Base-by-base conservation (phyloP, 1,140 invertebrate genomes). In the Danaus melanippus region DNA sequence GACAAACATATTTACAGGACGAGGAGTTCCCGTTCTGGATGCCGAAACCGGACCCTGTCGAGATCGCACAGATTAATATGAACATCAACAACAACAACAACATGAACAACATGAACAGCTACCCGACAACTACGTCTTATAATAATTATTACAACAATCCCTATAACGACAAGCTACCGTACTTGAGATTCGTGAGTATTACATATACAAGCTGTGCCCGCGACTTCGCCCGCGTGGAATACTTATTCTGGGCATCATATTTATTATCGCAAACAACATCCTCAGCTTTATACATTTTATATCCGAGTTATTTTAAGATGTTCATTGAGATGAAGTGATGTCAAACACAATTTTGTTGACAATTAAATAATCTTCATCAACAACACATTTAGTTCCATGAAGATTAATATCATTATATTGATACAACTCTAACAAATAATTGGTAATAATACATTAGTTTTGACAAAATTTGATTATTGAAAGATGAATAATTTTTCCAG, bases 21-120 rank as follows among this genome's bases (percentile, higher is more conserved):
- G 94, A 95, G 69, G 87, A 92, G 60, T 92, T 91, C 80, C 93
- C 94, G 0, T 92, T 93, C 53, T 95, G 94, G 94, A 90, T 93
- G 69, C 88, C 88, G 12, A 88, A 89, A 47, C 87, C 89, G 0
- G 88, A 90, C 46, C 71, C 81, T 1, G 72, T 74, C 5, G 69
- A 82, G 60, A 73, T 76, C 58, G 72, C 66, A n/a, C 45, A 11
- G 60, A 67, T 12, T 65, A 76, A 17, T 56, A 76, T 56, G 17
- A 62, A 72, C 48, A 15, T 42, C 5, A 58, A 62, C 58, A 69
- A 71, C 51, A 60, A 58, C 49, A 75, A 82, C 67, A 76, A 76
- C 51, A 63, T 64, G 0, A 75, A 84, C 65, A 66, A 53, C 15
- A 75, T 32, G 21, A 32, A 32, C 21, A 32, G 6, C 21, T 32